Evolutionary conservation across 2,888 invertebrate genomes (phyloP), one percentile per base, ranked within the genome.

Genomic region (Conchocele bisecta): DNA sequence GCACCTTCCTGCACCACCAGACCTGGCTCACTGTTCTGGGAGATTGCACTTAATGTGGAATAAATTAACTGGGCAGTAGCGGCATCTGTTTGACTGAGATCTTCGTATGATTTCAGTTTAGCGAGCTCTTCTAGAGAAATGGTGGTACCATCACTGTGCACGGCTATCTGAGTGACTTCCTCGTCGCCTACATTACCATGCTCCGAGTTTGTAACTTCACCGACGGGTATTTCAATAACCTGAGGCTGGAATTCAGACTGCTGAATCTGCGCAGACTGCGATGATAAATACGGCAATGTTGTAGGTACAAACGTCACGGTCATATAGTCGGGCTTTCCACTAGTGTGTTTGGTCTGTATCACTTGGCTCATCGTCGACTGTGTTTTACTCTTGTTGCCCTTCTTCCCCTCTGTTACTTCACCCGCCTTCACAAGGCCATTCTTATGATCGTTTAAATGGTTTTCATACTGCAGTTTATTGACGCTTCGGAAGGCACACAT

Each of bases 401-500:
- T 20, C 41, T 29, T 37, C 2, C 53, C 22, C n/a, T 50, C 53
- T 29, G 71, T 63, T 20, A 56, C 26, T 42, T 70, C 70, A 2
- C 51, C 53, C 4, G 56, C 48, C 31, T 68, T 51, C 9, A 89
- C 79, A 35, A 89, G 79, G 28, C 93, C 93, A 73, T 93, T 92
- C 82, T 93, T 92, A 81, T 94, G 94, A 79, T 93, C 92, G 57
- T 92, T 91, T 33, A 93, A 80, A 83, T 94, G 94, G 53, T 92
- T 92, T 17, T 91, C 89, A 80, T 93, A 94, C 85, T 94, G 94
- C 17, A 93, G 93, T 88, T 94, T 93, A 88, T 92, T 95, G 48
- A 95, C 93, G 0, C 94, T 93, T 80, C 93, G 71, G 74, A 82
- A 88, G 17, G 81, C 75, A 58, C 88, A 88, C 24, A 79, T 59